Evolutionary conservation across 1,140 invertebrate genomes (phyloP).

Genomic region (Physella acuta): DNA sequence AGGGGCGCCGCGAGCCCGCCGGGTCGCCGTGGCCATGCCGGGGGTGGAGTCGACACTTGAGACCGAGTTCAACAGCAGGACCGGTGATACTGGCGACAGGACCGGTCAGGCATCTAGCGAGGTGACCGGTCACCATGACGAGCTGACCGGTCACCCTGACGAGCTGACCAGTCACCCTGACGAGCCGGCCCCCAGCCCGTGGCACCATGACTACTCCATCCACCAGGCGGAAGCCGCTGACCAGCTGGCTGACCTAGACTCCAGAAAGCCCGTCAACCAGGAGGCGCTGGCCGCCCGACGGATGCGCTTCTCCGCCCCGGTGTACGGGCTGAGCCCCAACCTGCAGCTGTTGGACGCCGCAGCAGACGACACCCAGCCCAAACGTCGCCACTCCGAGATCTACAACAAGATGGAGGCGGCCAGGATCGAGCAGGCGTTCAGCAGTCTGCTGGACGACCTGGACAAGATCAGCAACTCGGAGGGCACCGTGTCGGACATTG

Average conservation of each 20-base stretch:
- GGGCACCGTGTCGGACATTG: conserved; percentile 26
- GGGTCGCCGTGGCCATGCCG: background rate
- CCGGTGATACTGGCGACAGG: background rate
- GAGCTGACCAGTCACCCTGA: background rate
- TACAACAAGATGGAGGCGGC: background rate
- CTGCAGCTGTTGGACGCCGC: background rate
- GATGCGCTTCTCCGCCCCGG: background rate
- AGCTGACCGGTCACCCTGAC: background rate
- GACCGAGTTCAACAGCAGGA: background rate
- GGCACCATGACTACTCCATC: too few relatives aligned
- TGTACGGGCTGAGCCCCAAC: too few relatives aligned
- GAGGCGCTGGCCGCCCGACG: background rate
- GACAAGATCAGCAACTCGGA: conserved; percentile 28
- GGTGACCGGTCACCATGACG: background rate
- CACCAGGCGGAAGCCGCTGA: too few relatives aligned
- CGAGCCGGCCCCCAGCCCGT: background rate
- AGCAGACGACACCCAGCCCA: background rate
- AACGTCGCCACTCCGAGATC: background rate
- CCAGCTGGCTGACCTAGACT: background rate
- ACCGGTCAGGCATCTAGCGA: background rate
- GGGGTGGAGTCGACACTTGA: background rate
- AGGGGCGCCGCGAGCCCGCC: too few relatives aligned
- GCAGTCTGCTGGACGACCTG: conserved; percentile 28
- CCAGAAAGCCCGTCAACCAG: background rate
- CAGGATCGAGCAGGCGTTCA: conserved; percentile 26